phyloP scores from a whole-genome alignment of 2,888 invertebrate genomes.

The Tineola bisselliella region DNA sequence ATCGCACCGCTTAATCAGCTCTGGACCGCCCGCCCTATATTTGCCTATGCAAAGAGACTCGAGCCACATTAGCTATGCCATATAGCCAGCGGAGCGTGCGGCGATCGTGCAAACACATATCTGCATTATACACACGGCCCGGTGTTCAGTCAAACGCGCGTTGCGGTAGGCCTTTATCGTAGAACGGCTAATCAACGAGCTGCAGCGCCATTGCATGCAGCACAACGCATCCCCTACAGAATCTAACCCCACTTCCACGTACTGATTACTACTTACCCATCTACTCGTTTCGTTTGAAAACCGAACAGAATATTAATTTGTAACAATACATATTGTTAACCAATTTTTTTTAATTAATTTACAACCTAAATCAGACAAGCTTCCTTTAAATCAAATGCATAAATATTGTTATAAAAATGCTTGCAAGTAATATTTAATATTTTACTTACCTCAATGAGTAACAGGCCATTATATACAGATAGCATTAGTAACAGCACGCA shows the following conservation, averaged over 20 bases:
- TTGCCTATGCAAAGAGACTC: constrained; percentile 69
- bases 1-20: constrained; percentile 61
- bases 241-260: constrained; percentile 4
- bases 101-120: constrained; percentile 69
- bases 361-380: too few relatives aligned
- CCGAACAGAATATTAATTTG: neutral
- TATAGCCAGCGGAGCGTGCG: constrained; percentile 67
- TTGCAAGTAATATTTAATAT: neutral
- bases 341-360: too few relatives aligned
- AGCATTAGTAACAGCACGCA: constrained; percentile 1
- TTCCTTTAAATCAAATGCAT: neutral
- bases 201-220: constrained; percentile 20
- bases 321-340: too few relatives aligned
- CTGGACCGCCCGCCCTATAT: constrained; percentile 63
- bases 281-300: neutral
- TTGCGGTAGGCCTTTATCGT: constrained; percentile 65
- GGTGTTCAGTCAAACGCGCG: constrained; percentile 57
- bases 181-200: constrained; percentile 42
- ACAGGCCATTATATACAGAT: constrained; percentile 8
- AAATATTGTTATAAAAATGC: neutral
- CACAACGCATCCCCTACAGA: constrained; percentile 8
- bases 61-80: constrained; percentile 67
- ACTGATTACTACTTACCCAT: neutral
- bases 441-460: constrained; percentile 7
- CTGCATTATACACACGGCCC: constrained; percentile 66